Conservation (phyloP, 23 tunicate genomes). For the Oikopleura dioica region DNA sequence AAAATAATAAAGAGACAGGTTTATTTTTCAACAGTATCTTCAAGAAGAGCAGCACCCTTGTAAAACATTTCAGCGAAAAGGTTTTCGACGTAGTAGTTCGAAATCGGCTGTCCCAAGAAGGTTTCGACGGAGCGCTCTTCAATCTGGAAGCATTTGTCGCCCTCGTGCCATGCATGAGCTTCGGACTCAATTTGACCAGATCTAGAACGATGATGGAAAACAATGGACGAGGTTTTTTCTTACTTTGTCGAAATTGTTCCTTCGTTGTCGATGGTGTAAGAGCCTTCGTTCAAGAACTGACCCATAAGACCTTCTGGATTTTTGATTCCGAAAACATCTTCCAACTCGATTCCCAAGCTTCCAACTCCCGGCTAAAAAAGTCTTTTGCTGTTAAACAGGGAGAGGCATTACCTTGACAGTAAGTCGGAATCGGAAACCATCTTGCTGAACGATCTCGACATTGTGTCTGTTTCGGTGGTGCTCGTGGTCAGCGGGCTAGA, state of each 20-base stretch:
- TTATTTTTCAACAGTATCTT: too few relatives aligned
- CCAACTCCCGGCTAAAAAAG: slow-evolving; percentile 7
- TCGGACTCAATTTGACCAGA: background rate
- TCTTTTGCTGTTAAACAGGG: too few relatives aligned
- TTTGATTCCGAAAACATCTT: background rate
- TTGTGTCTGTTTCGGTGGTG: background rate
- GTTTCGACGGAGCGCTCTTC: background rate
- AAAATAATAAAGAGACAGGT: too few relatives aligned
- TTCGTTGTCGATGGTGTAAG: background rate
- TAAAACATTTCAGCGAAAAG: too few relatives aligned
- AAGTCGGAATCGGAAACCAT: background rate
- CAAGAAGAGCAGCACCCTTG: too few relatives aligned
- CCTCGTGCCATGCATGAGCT: background rate
- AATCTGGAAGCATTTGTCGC: background rate
- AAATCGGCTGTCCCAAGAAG: background rate
- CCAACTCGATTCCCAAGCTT: background rate
- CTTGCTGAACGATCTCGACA: background rate
- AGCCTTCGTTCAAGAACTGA: background rate
- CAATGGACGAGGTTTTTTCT: too few relatives aligned
- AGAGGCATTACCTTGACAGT: too few relatives aligned
- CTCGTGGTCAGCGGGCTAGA: slow-evolving; percentile 11
- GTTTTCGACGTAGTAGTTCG: background rate
- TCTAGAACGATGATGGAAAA: too few relatives aligned
- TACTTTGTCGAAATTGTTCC: background rate
- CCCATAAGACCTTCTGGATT: background rate